Conservation (phyloP, 2,113 vertebrate genomes). For the Zosterops borbonicus region DNA sequence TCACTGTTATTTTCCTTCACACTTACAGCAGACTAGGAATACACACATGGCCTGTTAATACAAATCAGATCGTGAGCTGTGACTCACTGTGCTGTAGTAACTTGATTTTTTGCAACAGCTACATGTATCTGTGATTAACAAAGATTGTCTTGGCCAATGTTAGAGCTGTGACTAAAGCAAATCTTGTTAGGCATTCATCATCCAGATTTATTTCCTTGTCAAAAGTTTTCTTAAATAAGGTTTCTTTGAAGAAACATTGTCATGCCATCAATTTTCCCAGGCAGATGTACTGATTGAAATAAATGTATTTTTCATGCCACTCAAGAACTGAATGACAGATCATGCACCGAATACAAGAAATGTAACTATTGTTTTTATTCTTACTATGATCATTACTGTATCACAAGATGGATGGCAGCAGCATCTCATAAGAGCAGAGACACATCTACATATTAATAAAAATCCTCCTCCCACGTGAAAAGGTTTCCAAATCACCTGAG, state of each 20-base stretch:
- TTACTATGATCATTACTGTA: background rate
- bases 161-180: slow-evolving; percentile 17
- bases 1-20: slow-evolving; percentile 41
- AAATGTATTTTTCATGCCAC: background rate
- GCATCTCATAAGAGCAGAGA: background rate
- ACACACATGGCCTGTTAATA: slow-evolving; percentile 25
- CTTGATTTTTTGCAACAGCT: background rate
- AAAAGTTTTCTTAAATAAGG: slow-evolving; percentile 35
- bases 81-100: background rate
- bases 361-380: background rate
- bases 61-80: background rate
- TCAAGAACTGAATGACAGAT: background rate
- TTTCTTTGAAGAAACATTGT: slow-evolving; percentile 24
- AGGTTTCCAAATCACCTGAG: background rate
- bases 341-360: background rate
- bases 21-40: background rate
- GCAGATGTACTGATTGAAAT: slow-evolving; percentile 27
- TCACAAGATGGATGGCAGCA: background rate
- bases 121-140: background rate
- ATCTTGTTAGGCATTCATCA: background rate
- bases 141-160: background rate
- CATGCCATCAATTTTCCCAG: slow-evolving; percentile 1
- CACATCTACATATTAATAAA: background rate
- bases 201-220: slow-evolving; percentile 24
- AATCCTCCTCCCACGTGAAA: background rate